Evolutionary conservation across 2,113 vertebrate species (phyloP).

Genomic region (Cyprinodon brontotheroides): DNA sequence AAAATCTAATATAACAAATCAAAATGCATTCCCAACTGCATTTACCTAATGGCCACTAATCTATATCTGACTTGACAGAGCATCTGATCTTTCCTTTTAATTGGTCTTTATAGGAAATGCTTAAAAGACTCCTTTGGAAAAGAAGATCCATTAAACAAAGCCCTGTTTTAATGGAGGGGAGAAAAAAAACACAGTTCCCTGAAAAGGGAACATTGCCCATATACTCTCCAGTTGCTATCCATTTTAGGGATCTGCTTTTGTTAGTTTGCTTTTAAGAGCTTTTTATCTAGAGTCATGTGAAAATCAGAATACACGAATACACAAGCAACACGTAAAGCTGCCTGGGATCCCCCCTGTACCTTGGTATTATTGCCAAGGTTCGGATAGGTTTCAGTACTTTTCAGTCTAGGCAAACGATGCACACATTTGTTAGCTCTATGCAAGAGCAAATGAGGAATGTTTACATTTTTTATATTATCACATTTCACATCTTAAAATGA

Average conservation of each 20-base stretch:
- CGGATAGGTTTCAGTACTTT: background rate
- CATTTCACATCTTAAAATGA: background rate
- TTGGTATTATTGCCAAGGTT: background rate
- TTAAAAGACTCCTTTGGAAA: constrained; percentile 55
- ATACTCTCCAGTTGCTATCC: constrained; percentile 24
- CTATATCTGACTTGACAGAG: constrained; percentile 55
- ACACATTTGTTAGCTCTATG: background rate
- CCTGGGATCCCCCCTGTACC: background rate
- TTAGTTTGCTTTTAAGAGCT: background rate
- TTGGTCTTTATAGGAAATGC: constrained; percentile 41
- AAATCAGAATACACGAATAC: too few species aligned
- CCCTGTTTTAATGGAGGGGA: constrained; percentile 25
- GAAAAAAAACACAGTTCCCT: constrained; percentile 66
- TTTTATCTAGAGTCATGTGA: too few species aligned
- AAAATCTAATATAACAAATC: background rate
- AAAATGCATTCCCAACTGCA: constrained; percentile 20
- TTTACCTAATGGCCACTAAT: constrained; percentile 30
- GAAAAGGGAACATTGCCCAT: constrained; percentile 60
- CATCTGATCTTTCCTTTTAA: constrained; percentile 40
- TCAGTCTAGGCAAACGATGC: background rate
- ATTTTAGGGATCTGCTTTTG: constrained; percentile 29
- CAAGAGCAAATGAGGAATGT: background rate
- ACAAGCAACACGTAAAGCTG: background rate
- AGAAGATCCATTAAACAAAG: constrained; percentile 58
- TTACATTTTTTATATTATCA: background rate